Evolutionary conservation across 2,888 invertebrate genomes (phyloP).

Genomic region (Trissonchulus sp.): DNA sequence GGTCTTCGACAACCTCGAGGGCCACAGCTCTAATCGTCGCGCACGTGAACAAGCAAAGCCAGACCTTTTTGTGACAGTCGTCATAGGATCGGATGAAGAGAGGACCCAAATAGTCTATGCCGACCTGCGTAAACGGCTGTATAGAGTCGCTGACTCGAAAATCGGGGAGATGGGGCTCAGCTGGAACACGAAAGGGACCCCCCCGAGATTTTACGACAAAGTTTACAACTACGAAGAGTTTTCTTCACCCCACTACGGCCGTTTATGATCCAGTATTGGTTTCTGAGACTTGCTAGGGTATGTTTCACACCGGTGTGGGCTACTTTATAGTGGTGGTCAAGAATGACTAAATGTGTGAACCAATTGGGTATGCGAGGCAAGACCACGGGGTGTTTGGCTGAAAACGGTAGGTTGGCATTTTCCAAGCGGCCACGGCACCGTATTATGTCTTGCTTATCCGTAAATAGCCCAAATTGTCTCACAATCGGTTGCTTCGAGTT

Average conservation of each 20-base stretch:
- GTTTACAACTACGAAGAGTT: neutral
- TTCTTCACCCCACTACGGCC: conserved; percentile 2
- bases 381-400: neutral
- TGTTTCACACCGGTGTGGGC: neutral
- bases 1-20: neutral
- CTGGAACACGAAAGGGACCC: conserved; percentile 17
- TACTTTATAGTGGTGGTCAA: neutral
- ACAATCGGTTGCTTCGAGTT: neutral
- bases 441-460: neutral
- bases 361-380: neutral
- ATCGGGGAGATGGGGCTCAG: conserved; percentile 8
- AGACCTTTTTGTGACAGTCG: neutral
- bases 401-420: neutral
- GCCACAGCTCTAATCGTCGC: neutral
- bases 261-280: neutral
- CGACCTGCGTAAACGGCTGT: conserved; percentile 8
- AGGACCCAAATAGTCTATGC: conserved; percentile 19
- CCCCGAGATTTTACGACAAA: neutral
- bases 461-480: neutral
- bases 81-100: neutral
- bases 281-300: neutral
- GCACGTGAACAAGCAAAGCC: conserved; percentile 20
- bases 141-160: neutral
- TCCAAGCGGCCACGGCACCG: neutral
- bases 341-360: neutral